Evolutionary conservation across 2,888 invertebrate genomes (phyloP).

Genomic region (Pocota personata): DNA sequence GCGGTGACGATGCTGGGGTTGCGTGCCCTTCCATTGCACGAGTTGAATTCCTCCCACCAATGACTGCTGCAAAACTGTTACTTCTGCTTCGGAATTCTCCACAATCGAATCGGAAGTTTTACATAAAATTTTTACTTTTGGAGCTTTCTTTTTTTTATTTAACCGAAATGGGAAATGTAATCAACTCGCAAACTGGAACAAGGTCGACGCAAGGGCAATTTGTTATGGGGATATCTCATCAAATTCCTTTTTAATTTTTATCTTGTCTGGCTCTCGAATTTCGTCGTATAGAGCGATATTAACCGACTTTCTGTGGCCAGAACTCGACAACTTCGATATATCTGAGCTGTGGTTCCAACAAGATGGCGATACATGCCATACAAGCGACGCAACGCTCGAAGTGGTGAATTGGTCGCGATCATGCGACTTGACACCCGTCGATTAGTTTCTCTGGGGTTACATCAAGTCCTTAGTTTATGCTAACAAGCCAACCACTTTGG

Average conservation of each 20-base stretch:
- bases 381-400: too few relatives aligned
- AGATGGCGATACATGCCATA: too few relatives aligned
- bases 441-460: too few relatives aligned
- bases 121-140: slow-evolving; percentile 56
- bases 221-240: slow-evolving; percentile 3
- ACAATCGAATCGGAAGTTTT: slow-evolving; percentile 5
- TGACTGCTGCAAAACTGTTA: slow-evolving; percentile 31
- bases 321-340: too few relatives aligned
- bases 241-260: slow-evolving; percentile 28
- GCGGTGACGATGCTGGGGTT: slow-evolving; percentile 12
- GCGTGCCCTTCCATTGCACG: slow-evolving; percentile 58
- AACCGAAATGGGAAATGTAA: background rate
- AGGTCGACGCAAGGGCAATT: background rate
- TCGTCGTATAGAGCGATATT: too few relatives aligned
- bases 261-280: slow-evolving; percentile 44
- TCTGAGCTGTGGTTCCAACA: too few relatives aligned
- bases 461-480: too few relatives aligned
- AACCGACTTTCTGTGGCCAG: too few relatives aligned
- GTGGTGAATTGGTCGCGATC: too few relatives aligned
- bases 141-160: slow-evolving; percentile 43
- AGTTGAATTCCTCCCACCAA: slow-evolving; percentile 55
- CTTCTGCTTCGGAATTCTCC: background rate
- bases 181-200: background rate
- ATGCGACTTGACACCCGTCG: too few relatives aligned
- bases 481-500: too few relatives aligned